Evolutionary conservation across 2,797 vertebrate genomes (phyloP), one percentile per base, ranked within the genome.

Genomic region (Xenentodon cancila): DNA sequence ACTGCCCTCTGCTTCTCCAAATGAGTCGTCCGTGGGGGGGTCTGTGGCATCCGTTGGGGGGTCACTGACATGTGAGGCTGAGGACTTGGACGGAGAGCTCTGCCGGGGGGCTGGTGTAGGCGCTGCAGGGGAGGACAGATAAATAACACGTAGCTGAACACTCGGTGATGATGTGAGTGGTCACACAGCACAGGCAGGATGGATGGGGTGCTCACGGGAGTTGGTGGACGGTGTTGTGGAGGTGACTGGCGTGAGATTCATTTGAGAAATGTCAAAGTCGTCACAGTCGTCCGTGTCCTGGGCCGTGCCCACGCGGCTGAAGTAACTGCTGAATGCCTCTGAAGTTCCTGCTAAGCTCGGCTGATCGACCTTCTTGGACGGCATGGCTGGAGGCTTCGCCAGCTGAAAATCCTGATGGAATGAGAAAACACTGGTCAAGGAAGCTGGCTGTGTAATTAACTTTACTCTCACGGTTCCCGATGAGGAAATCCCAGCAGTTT

Each of bases 211-310:
- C 96, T 97, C 86, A 99, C 97, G 97, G 85, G 97, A 99, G 90
- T 98, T 98, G 81, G 97, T 99, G 65, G 97, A 99, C 18, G 97
- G 97, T 6, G 97, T 98, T 1, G 97, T 99, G 86, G 97, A 99
- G 84, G 97, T 98, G 94, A 98, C 95, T 25, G 97, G 97, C 40
- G 97, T 99, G 92, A 99, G 94, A 87, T 98, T 99, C 95, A 99
- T 95, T 88, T 98, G 97, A 82, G 97, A 98, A 90, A 99, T 99
- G 93, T 99, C 97, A 68, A 98, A 98, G 93, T 99, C 97, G 66
- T 98, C 97, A 89, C 96, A 97, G 95, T 99, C 97, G 57, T 99
- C 97, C 48, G 95, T 94, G 85, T 99, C 97, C 93, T 97, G 96
- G 80, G 95, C 95, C 77, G 97, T 93, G 89, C 97, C 97, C 90